Conservation (phyloP, 2,797 vertebrate species). For the Megalops cyprinoides region DNA sequence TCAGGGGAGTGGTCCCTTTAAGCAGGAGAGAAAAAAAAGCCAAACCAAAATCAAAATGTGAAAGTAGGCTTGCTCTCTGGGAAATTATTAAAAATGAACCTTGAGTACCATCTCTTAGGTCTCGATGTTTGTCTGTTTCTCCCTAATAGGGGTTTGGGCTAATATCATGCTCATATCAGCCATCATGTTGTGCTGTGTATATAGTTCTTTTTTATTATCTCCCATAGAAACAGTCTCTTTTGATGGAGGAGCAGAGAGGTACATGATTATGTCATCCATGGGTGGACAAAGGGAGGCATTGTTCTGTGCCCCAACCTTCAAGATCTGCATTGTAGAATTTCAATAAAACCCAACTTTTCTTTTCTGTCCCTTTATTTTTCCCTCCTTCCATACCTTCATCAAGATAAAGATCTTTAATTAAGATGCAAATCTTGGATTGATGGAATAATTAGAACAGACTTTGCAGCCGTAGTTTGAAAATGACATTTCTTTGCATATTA, state of each 20-base stretch:
- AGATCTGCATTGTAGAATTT: constrained; percentile 22
- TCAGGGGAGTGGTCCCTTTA: background rate
- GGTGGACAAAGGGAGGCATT: constrained; percentile 34
- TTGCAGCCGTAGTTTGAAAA: constrained; percentile 43
- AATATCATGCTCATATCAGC: background rate
- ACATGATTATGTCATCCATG: constrained; percentile 38
- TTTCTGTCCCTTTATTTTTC: constrained; percentile 26
- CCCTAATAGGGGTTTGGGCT: background rate
- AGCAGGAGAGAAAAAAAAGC: background rate
- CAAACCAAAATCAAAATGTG: background rate
- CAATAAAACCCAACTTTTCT: background rate
- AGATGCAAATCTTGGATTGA: constrained; percentile 61
- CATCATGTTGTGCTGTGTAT: background rate
- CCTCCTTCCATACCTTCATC: constrained; percentile 46
- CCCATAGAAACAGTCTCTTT: background rate
- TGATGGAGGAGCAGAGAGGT: background rate
- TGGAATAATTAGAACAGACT: constrained; percentile 59
- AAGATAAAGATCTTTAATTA: constrained; percentile 66
- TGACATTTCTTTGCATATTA: constrained; percentile 64
- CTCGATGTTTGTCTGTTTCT: background rate
- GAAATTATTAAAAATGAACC: background rate
- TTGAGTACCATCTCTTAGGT: background rate
- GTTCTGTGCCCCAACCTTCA: constrained; percentile 19
- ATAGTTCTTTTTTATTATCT: background rate
- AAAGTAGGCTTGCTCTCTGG: no score